phyloP scores from a whole-genome alignment of 2,888 invertebrate genomes.

The Sarcophaga carnaria region DNA sequence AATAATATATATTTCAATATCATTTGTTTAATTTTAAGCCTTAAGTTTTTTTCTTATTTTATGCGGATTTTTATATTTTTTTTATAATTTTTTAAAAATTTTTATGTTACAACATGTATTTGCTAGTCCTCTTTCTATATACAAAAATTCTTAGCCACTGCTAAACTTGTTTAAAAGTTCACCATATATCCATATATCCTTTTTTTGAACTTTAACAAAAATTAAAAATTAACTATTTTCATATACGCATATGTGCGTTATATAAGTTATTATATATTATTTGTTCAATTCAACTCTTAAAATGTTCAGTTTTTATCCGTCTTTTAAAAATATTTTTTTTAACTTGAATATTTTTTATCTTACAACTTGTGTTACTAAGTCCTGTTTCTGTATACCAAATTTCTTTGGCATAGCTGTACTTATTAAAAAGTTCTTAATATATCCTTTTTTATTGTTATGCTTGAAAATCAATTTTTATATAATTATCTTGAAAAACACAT shows the following conservation, averaged over 20 bases:
- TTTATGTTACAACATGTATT: background rate
- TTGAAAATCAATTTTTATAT: constrained; percentile 14
- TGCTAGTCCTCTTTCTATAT: background rate
- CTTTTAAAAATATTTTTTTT: background rate
- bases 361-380: background rate
- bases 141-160: background rate
- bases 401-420: background rate
- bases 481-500: constrained; percentile 53
- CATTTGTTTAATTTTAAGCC: constrained; percentile 1
- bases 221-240: no score
- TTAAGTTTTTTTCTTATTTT: background rate
- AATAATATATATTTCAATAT: background rate
- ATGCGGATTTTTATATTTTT: background rate
- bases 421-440: background rate
- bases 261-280: background rate
- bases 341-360: background rate
- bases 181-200: constrained; percentile 20
- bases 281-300: background rate
- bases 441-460: constrained; percentile 41
- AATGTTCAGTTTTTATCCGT: background rate
- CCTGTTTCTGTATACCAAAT: background rate
- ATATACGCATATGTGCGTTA: background rate
- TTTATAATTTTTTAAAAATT: background rate
- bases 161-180: background rate
- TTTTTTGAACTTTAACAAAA: background rate